Evolutionary conservation across 1,140 invertebrate genomes (phyloP), one percentile per base, ranked within the genome.

Genomic region (Harpegnathos saltator): DNA sequence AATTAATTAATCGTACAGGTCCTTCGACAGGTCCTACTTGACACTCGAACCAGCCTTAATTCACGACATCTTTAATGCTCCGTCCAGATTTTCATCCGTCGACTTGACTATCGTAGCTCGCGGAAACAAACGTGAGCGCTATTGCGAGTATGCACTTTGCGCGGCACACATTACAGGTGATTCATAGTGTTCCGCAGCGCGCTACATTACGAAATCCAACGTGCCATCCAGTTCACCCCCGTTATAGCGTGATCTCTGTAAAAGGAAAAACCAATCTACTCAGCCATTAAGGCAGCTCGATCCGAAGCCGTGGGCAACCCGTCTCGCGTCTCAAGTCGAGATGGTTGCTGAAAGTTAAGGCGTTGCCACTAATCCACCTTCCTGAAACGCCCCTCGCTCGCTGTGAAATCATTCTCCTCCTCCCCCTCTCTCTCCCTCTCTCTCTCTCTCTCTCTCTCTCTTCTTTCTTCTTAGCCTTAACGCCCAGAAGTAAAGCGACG

Each of bases 241-340:
- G 65, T 80, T 80, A 59, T 80, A 69, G 71, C 63, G 26, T 29
- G 75, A 69, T 80, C 24, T 80, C 75, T 80, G 66, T 80, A 80
- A 80, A 80, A 80, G 75, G 75, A 80, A 54, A 78, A 71, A 80
- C 52, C 65, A 80, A 80, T 80, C 65, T 69, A 69, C 75, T 48
- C 14, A 44, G 12, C 52, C 63, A 78, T 78, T 78, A 78, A 78
- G 69, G 9, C 75, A 58, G 65, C 52, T 80, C 48, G 63, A 80
- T 80, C 66, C n/a, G 12, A n/a, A 80, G 33, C 58, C 15, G 33
- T 58, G 26, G 33, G 75, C 75, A 80, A 50, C 75, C 65, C 65
- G 65, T 80, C 14, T 48, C 33, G 38, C 38, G 33, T 69, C 54
- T 29, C 17, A 69, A 33, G 65, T 71, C 75, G 52, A 58, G 22